Conservation (phyloP, 2,113 vertebrate species). For the Sula dactylatra region DNA sequence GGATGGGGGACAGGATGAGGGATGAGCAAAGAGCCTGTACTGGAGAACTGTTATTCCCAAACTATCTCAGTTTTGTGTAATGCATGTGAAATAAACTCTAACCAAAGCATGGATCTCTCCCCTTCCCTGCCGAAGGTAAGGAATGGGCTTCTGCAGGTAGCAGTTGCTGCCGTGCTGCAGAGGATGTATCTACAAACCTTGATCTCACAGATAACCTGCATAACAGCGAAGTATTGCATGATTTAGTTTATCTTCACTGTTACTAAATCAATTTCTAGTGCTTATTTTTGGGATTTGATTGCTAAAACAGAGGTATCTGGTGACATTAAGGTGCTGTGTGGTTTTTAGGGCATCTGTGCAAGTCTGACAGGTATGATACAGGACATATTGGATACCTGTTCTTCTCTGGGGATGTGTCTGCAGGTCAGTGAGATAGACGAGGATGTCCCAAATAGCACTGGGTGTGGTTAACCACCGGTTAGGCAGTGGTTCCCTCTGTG, state of each 20-base stretch:
- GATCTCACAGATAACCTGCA: neutral
- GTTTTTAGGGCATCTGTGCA: neutral
- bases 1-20: neutral
- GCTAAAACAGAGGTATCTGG: neutral
- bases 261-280: too few relatives aligned
- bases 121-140: neutral
- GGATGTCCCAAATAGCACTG: neutral
- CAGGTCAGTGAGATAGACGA: too few relatives aligned
- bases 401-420: neutral
- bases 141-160: neutral
- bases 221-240: neutral
- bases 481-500: too few relatives aligned
- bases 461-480: accelerated
- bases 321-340: neutral
- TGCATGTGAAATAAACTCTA: neutral
- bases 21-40: neutral
- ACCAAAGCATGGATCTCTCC: neutral
- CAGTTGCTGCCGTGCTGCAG: neutral
- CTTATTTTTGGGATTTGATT: neutral
- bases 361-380: neutral
- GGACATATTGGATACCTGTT: too few relatives aligned
- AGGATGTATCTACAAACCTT: too few relatives aligned
- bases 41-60: neutral
- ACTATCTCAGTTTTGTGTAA: neutral
- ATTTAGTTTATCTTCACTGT: neutral